phyloP scores from a whole-genome alignment of 2,113 vertebrate species.

The Istiophorus platypterus region DNA sequence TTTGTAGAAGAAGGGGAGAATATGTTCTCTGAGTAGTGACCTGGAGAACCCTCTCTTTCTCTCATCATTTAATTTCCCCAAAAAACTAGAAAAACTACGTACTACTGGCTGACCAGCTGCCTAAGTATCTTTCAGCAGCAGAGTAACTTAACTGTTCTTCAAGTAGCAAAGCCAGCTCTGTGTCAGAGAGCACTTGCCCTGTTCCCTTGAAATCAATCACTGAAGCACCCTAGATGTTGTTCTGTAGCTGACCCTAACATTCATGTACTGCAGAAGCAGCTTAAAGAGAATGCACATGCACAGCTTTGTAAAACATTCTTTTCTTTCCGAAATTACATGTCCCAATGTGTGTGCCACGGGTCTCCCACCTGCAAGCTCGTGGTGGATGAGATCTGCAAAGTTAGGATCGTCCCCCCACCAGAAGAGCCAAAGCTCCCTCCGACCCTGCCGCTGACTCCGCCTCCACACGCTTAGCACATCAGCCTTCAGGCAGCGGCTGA shows the following conservation, averaged over 20 bases:
- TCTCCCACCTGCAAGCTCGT: constrained; percentile 91
- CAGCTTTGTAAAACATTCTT: neutral
- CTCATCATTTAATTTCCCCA: constrained; percentile 20
- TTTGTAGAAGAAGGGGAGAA: constrained; percentile 16
- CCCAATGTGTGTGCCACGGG: neutral
- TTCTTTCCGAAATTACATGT: neutral
- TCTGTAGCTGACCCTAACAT: constrained; percentile 13
- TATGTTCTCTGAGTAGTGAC: constrained; percentile 34
- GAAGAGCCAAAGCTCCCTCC: constrained; percentile 97
- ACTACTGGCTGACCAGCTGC: neutral
- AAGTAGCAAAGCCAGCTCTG: neutral
- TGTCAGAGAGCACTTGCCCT: neutral
- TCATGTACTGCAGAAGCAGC: neutral
- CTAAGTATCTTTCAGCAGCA: constrained; percentile 11
- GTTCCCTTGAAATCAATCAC: constrained; percentile 28
- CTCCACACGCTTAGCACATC: constrained; percentile 97
- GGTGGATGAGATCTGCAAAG: constrained; percentile 96
- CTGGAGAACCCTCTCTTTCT: neutral
- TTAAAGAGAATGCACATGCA: constrained; percentile 1
- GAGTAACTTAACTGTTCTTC: constrained; percentile 17
- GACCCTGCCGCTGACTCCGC: constrained; percentile 93
- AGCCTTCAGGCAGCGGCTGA: constrained; percentile 97
- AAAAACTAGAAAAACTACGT: neutral
- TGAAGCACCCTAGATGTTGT: constrained; percentile 12
- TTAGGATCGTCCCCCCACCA: constrained; percentile 99